phyloP scores from a whole-genome alignment of 1,140 invertebrate species.

The Scaptomyza graminum region DNA sequence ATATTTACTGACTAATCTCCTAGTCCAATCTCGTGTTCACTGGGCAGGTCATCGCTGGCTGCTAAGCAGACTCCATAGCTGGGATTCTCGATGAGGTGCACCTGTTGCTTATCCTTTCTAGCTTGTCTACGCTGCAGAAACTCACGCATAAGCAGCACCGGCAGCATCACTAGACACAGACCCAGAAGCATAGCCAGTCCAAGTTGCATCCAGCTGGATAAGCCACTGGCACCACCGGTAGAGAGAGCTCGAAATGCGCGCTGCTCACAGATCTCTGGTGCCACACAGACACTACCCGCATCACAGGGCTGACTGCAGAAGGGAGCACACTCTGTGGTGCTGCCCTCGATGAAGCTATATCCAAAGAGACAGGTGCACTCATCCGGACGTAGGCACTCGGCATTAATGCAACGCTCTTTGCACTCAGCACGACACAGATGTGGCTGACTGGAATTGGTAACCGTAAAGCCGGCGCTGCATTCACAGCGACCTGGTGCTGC shows the following conservation, averaged over 20 bases:
- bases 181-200: slow-evolving; percentile 50
- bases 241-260: not conserved
- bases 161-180: slow-evolving; percentile 49
- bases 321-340: slow-evolving; percentile 84
- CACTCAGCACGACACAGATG: slow-evolving; percentile 75
- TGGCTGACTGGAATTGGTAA: slow-evolving; percentile 67
- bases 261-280: slow-evolving; percentile 41
- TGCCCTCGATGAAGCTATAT: slow-evolving; percentile 81
- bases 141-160: slow-evolving; percentile 57
- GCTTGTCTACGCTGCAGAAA: slow-evolving; percentile 48
- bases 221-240: not conserved
- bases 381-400: slow-evolving; percentile 83
- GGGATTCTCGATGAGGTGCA: slow-evolving; percentile 74
- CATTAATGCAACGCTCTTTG: slow-evolving; percentile 84
- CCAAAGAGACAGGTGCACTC: slow-evolving; percentile 84
- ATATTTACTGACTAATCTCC: slow-evolving; percentile 40
- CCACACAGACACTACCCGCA: slow-evolving; percentile 64
- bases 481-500: slow-evolving; percentile 65
- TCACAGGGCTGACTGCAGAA: slow-evolving; percentile 86
- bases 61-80: slow-evolving; percentile 67
- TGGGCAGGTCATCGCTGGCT: slow-evolving; percentile 44
- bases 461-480: slow-evolving; percentile 63
- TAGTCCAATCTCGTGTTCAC: slow-evolving; percentile 43
- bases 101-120: slow-evolving; percentile 49
- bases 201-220: slow-evolving; percentile 41